Evolutionary conservation across 2,797 vertebrate species (phyloP), one percentile per base, ranked within the genome.

Genomic region (Sebastes diaconus): DNA sequence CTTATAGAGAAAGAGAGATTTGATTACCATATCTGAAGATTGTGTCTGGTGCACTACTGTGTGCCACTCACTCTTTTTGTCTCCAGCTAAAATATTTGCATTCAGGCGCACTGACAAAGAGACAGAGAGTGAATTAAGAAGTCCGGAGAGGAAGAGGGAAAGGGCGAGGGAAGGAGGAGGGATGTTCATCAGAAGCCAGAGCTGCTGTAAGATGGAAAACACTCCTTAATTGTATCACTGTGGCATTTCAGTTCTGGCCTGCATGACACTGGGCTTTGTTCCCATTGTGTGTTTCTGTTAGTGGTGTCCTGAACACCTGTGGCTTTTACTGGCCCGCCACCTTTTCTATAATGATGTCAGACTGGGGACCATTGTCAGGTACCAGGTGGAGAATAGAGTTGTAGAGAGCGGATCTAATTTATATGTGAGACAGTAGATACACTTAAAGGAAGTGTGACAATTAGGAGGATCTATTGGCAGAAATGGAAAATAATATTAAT

Each of bases 11-110:
- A 80, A 78, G 57, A 81, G 55, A 87, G 85, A 84, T 85, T 88
- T 88, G 75, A 94, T 93, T 92, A 89, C 74, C 89, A 88, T 92
- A 91, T 94, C 88, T 90, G 84, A 90, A 91, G 89, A 92, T 88
- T 87, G 22, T 68, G 83, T 82, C 74, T 81, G 75, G 61, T 72
- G 79, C 79, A 39, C 72, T 30, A 59, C 87, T 77, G 61, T 79
- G 67, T 84, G 80, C 81, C 75, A 80, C 81, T 90, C 71, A 66
- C 68, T 82, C 73, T 79, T 88, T 58, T 91, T 85, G 85, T 93
- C 86, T 90, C 61, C 69, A 39, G 61, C 82, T 84, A 64, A 85
- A 88, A 82, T 85, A 81, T 79, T 81, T 79, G 80, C 88, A 87
- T 89, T 89, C 83, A 78, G 77, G 57, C 79, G 24, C 71, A 30